A percentile compares a stretch with the other conserved stretches of the same genome.
These are phyloP conservation scores for Trichopoda pennipes DNA, from an alignment of 2,888 invertebrate species.

Conservation along the genomic window DNA sequence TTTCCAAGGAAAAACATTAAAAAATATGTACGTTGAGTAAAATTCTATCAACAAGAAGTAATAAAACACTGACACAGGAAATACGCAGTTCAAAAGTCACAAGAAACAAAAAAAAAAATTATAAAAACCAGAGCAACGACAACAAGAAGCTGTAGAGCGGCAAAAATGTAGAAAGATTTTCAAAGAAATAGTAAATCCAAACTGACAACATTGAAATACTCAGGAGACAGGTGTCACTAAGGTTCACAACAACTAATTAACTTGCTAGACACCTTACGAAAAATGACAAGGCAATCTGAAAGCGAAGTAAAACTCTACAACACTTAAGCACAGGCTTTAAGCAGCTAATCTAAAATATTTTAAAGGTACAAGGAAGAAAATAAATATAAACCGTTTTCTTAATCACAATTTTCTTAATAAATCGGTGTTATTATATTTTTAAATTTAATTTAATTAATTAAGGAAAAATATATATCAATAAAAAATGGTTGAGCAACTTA, in stretches of 20 bases:
- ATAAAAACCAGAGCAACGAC: background rate
- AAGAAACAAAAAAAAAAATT: background rate
- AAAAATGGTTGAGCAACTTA: too few species aligned
- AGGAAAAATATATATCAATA: too few species aligned
- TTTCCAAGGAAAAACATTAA: background rate
- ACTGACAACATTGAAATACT: slow-evolving; percentile 57
- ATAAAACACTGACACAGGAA: slow-evolving; percentile 18
- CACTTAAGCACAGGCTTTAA: background rate
- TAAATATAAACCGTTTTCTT: background rate
- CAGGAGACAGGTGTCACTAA: slow-evolving; percentile 69
- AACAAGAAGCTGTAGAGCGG: background rate
- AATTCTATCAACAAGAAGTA: background rate
- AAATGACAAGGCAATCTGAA: slow-evolving; percentile 6
- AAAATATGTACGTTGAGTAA: background rate
- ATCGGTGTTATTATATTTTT: too few species aligned
- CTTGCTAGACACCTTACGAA: slow-evolving; percentile 65
- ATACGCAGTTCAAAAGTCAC: background rate
- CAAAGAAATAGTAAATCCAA: slow-evolving; percentile 18
- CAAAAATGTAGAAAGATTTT: background rate
- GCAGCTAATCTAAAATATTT: background rate
- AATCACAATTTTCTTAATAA: too few species aligned
- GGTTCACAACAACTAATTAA: slow-evolving; percentile 73
- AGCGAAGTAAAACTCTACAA: too few species aligned
- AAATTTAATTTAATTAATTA: too few species aligned
- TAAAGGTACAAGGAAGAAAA: too few species aligned